These are phyloP conservation scores for Sphenodon punctatus DNA, from an alignment of 2,797 vertebrate species.

Conservation along the genomic window DNA sequence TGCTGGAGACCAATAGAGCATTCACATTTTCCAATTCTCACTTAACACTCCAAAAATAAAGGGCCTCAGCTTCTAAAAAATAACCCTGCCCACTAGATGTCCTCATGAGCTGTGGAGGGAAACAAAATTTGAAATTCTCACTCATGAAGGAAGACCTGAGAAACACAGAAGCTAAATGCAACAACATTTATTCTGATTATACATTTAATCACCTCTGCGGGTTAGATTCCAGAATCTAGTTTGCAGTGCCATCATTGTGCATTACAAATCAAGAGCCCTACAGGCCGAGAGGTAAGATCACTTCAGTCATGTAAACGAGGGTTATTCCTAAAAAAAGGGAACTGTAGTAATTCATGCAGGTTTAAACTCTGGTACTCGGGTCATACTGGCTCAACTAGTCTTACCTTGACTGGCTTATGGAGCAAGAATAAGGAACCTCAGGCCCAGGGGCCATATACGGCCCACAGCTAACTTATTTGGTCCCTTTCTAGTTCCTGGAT, in stretches of 20 bases:
- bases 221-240: neutral
- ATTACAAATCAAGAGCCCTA: neutral
- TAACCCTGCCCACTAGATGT: neutral
- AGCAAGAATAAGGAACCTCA: too few species aligned
- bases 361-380: neutral
- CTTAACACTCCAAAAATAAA: neutral
- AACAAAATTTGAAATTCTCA: neutral
- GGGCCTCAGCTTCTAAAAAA: neutral
- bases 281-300: neutral
- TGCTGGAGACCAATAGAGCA: neutral
- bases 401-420: neutral
- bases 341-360: neutral
- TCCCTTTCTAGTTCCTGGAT: too few species aligned
- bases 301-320: neutral
- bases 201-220: too few species aligned
- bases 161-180: too few species aligned
- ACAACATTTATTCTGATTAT: too few species aligned
- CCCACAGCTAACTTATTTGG: too few species aligned
- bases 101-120: neutral
- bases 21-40: neutral
- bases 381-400: neutral
- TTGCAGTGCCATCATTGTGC: neutral
- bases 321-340: neutral
- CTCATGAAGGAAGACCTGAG: too few species aligned
- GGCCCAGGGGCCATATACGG: too few species aligned